phyloP scores from a whole-genome alignment of 2,797 vertebrate genomes.

The Anas bahamensis region DNA sequence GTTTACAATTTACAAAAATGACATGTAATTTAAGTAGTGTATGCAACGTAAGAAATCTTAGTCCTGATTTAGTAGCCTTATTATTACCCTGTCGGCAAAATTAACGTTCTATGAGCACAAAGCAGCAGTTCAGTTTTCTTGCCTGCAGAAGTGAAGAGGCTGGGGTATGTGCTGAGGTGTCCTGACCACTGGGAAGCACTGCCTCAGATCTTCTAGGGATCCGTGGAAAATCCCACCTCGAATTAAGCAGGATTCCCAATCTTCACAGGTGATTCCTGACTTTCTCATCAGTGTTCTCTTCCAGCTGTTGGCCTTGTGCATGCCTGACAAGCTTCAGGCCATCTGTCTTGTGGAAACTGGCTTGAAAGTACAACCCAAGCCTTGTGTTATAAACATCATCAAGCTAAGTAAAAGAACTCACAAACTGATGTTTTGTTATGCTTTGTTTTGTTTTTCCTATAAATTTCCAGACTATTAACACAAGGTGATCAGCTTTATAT shows the following conservation, averaged over 20 bases:
- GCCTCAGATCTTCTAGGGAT: background rate
- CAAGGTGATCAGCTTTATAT: background rate
- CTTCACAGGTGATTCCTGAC: background rate
- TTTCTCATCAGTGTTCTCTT: background rate
- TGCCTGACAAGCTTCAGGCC: background rate
- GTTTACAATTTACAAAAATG: slow-evolving; percentile 69
- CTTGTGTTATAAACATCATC: background rate
- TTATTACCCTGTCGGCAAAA: slow-evolving; percentile 76
- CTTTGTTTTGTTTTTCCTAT: background rate
- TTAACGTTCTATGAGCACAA: slow-evolving; percentile 73
- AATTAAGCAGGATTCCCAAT: background rate
- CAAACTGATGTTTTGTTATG: background rate
- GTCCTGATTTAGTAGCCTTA: slow-evolving; percentile 74
- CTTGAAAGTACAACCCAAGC: background rate
- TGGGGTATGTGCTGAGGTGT: background rate
- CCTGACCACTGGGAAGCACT: background rate
- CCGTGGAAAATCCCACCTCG: background rate
- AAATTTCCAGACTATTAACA: background rate
- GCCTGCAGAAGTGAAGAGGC: slow-evolving; percentile 12
- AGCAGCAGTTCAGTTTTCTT: slow-evolving; percentile 11
- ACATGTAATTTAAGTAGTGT: slow-evolving; percentile 74
- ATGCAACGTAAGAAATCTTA: slow-evolving; percentile 54
- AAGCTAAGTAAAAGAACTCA: background rate
- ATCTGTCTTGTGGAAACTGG: background rate
- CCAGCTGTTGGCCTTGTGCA: background rate